These are phyloP conservation scores for Ganaspis brasiliensis DNA, from an alignment of 2,888 invertebrate species.

Conservation along the genomic window DNA sequence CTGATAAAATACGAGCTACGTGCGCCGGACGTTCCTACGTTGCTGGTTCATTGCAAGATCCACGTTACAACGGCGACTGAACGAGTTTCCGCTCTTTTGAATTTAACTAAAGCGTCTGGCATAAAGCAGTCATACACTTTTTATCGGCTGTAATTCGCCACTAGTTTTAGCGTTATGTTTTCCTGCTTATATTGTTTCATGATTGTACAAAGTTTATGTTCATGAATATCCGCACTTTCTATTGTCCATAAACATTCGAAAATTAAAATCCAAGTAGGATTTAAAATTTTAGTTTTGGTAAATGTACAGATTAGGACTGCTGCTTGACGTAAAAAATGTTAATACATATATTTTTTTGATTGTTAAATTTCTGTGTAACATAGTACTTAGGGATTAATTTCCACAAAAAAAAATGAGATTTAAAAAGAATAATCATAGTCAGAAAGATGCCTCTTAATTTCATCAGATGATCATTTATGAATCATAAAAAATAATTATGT, in stretches of 20 bases:
- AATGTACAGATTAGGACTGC: no score
- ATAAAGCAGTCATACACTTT: constrained; percentile 31
- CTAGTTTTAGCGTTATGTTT: constrained; percentile 4
- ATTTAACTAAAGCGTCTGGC: constrained; percentile 39
- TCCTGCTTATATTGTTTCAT: constrained; percentile 19
- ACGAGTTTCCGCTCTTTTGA: constrained; percentile 43
- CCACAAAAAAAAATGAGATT: no score
- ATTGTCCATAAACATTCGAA: background rate
- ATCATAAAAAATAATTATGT: no score
- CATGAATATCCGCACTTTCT: background rate
- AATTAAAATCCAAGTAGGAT: no score
- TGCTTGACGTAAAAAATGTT: no score
- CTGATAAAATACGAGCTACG: constrained; percentile 74
- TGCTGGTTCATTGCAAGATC: constrained; percentile 46
- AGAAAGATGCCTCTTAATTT: no score
- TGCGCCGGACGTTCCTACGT: constrained; percentile 63
- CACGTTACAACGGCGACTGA: constrained; percentile 35
- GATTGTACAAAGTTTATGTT: background rate
- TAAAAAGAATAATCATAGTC: no score
- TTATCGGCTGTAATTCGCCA: constrained; percentile 36
- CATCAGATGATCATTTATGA: no score
- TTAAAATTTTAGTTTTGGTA: no score
- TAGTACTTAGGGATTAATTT: no score
- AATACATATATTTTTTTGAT: no score
- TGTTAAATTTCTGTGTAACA: no score